Base-by-base conservation (phyloP, 1,140 invertebrate species). In the Bathynomus jamesi region DNA sequence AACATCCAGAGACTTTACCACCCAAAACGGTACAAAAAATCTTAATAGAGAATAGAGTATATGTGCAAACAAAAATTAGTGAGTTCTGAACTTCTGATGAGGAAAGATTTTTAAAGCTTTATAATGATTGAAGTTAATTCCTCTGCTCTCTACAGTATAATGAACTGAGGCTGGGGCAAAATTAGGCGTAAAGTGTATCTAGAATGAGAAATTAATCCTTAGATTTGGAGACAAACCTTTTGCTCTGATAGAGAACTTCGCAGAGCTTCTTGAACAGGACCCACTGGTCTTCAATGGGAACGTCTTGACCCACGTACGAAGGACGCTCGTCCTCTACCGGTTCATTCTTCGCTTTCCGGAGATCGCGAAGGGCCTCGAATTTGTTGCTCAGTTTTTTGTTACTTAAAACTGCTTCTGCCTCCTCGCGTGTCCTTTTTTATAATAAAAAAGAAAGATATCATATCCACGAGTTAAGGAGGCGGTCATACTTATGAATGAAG, bases 221-320 rank as follows among this genome's bases (percentile, higher is more conserved):
- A n/a, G n/a, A n/a, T n/a, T n/a, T 28, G 17, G 4, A 21, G n/a
- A 63, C 71, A 3, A 5, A 76, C 75, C 75, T 85, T 70, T 88
- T 87, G 66, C 86, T 79, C 65, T 89, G 81, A 69, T 85, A 85
- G 13, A 91, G 87, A 28, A 87, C 83, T 24, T 87, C 82, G 68
- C 90, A 85, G 69, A 93, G 81, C 75, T 89, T 86, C 46, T 86
- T 79, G 74, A 92, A 89, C 0, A 94, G 80, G n/a, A 85, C 80
- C 82, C 88, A 94, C 82, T 94, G 92, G 46, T 89, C 85, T 66
- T 88, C 84, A 25, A 77, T 53, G 5, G 75, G 72, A 4, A 77
- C 69, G n/a, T 74, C 72, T 8, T 69, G 60, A 28, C 70, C 75
- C 2, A 71, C 74, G 70, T 65, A 77, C 27, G 70, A 62, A 25